These are phyloP conservation scores for Neelides folsomi DNA, from an alignment of 2,888 invertebrate genomes.

Conservation along the genomic window DNA sequence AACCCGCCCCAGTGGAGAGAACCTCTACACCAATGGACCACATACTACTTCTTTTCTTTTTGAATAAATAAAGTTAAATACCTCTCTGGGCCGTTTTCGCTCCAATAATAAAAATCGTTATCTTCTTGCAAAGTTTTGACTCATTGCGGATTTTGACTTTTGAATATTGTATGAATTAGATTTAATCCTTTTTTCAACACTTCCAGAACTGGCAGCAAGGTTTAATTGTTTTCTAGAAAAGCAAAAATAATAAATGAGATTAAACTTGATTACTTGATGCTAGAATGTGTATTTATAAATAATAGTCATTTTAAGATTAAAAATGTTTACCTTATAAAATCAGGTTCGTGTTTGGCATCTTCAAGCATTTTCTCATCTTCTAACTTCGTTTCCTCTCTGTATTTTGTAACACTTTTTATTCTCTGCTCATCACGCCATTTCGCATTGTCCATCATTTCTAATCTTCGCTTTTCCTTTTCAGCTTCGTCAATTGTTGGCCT, in stretches of 20 bases:
- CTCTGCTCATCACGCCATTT: conserved; percentile 40
- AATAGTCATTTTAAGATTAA: background rate
- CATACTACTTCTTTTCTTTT: no score
- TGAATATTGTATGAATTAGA: conserved; percentile 83
- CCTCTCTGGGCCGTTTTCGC: background rate
- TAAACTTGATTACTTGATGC: background rate
- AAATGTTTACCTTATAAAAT: conserved; percentile 35
- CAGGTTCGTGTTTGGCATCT: conserved; percentile 28
- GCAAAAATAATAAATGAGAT: background rate
- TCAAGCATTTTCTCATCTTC: conserved; percentile 36
- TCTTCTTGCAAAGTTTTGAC: conserved; percentile 65
- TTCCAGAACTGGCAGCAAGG: conserved; percentile 50
- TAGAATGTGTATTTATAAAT: background rate
- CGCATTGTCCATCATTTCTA: conserved; percentile 75
- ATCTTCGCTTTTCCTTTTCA: conserved; percentile 55
- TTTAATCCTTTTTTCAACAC: conserved; percentile 69
- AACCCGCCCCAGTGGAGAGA: no score
- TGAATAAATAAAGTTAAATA: background rate
- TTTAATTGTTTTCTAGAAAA: conserved; percentile 49
- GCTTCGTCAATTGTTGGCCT: conserved; percentile 38
- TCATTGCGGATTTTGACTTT: conserved; percentile 63
- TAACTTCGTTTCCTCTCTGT: conserved; percentile 37
- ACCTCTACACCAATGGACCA: no score
- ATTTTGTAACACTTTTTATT: conserved; percentile 37
- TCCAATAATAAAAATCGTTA: no score